Evolutionary conservation across 2,888 invertebrate genomes (phyloP), one percentile per base, ranked within the genome.

Genomic region (Parnassius mnemosyne): DNA sequence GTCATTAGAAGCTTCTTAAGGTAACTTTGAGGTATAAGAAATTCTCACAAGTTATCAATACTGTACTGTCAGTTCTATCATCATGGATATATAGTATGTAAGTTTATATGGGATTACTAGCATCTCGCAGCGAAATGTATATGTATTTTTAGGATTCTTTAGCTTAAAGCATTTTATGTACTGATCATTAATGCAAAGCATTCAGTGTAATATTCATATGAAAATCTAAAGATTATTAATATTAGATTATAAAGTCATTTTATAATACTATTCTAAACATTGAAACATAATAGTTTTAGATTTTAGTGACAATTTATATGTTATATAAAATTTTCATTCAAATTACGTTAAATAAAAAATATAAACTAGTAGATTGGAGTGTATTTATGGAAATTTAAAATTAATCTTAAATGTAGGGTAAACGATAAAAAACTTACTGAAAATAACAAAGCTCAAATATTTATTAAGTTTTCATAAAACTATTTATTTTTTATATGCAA

Each of bases 1-100:
- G 85, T 85, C 81, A 82, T 78, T 85, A 85, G 80, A 81, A 81
- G 13, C 83, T 87, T 82, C 80, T 79, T 66, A 81, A 76, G 88
- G 89, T 88, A 89, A 85, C 87, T 87, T 82, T 78, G 72, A 69
- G 73, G 69, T 73, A 63, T 65, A 71, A 63, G 65, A 72, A 71
- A 71, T 75, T 74, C 70, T 76, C 74, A 62, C 58, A 64, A 9
- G n/a, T 47, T 47, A 47, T 47, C 47, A 13, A 13, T 47, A 47
- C 51, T 34, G 55, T 71, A 65, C 78, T 78, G 77, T 80, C 73
- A 67, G 65, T 64, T 75, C 71, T 74, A 66, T 75, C 68, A 69
- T 7, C 13, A 71, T 73, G 72, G 73, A 71, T 13, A 16, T 74
- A 72, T 58, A 68, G 57, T 57, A 44, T 58, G 60, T 64, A 61